A percentile compares a stretch with the other conserved stretches of the same genome.
phyloP scores from a whole-genome alignment of 2,888 invertebrate species.

The Noctua janthe region DNA sequence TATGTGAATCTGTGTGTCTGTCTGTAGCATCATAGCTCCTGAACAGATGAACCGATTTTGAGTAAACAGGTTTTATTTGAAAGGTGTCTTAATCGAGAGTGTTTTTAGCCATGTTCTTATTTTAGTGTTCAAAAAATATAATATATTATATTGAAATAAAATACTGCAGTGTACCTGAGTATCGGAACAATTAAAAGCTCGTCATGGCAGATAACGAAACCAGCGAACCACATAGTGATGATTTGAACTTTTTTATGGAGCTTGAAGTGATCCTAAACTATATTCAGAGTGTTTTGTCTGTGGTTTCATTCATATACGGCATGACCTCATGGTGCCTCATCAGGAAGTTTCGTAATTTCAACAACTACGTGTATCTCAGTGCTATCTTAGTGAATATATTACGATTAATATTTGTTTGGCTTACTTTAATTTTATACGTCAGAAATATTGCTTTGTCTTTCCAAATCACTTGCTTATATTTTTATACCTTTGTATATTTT shows the following conservation, averaged over 20 bases:
- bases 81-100: background rate
- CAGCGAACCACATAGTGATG: background rate
- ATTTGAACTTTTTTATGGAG: background rate
- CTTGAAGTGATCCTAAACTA: background rate
- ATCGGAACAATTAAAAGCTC: background rate
- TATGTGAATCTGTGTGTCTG: background rate
- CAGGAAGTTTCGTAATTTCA: slow-evolving; percentile 33
- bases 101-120: background rate
- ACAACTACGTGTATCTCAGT: slow-evolving; percentile 36
- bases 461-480: background rate
- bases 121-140: background rate
- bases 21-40: background rate
- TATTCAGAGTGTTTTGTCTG: background rate
- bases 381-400: slow-evolving; percentile 15
- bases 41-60: background rate
- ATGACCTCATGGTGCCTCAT: slow-evolving; percentile 39
- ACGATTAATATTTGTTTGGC: background rate
- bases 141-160: background rate
- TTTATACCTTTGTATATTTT: background rate
- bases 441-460: accelerated
- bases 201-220: background rate
- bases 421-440: background rate
- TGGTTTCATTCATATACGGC: slow-evolving; percentile 27
- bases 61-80: background rate
- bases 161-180: background rate